A percentile compares a stretch with the other conserved stretches of the same genome.
Conservation (phyloP, 37 sponge, comb jelly and placozoan species). For the Cliona cf. orientalis region DNA sequence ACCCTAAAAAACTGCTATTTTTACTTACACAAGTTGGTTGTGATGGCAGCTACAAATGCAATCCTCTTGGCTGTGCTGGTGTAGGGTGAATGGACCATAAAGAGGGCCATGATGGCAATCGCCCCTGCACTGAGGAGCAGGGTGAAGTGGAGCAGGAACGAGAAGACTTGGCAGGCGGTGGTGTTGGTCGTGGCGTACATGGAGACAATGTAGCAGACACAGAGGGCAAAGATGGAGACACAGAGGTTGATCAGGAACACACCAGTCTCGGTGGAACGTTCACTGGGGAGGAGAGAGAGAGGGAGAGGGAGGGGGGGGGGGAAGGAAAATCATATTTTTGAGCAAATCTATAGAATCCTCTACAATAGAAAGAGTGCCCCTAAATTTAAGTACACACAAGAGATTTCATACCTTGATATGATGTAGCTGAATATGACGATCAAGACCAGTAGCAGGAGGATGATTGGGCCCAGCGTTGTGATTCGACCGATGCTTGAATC, state of each 20-base stretch:
- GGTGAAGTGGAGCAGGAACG: conserved; percentile 17
- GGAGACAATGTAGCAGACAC: conserved; percentile 10
- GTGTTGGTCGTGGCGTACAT: not conserved
- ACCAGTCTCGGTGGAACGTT: not conserved
- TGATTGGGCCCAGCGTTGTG: not conserved
- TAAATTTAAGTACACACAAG: not conserved
- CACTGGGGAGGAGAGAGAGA: not conserved
- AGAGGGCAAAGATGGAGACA: not conserved
- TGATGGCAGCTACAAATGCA: not conserved
- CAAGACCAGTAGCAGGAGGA: not conserved
- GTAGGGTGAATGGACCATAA: not conserved
- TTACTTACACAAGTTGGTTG: conserved; percentile 21
- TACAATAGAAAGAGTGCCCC: no score
- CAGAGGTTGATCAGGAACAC: conserved; percentile 33
- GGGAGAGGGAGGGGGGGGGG: no score
- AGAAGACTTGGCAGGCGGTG: not conserved
- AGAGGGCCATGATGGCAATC: conserved; percentile 9
- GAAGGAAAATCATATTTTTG: no score
- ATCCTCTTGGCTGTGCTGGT: not conserved
- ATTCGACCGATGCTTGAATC: not conserved
- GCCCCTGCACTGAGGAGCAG: conserved; percentile 8
- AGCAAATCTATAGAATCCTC: no score
- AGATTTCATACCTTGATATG: not conserved
- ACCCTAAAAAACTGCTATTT: not conserved
- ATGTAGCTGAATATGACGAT: not conserved